Conservation (phyloP, 2,113 vertebrate genomes). For the Serilophus lunatus region DNA sequence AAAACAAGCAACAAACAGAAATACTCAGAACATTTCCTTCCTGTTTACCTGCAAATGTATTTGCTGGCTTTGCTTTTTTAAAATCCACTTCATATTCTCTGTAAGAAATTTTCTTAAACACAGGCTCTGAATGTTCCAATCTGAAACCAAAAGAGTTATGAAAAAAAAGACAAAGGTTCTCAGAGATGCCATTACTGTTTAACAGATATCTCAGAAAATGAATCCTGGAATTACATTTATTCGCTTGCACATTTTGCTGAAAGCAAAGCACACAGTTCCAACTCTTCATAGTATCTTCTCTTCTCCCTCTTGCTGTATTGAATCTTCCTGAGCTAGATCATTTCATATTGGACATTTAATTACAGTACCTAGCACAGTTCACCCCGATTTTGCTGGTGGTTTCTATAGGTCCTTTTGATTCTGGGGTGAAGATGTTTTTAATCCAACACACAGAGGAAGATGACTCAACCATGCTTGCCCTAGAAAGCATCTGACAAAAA, state of each 20-base stretch:
- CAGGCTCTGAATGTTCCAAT: slow-evolving; percentile 45
- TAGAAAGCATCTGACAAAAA: neutral
- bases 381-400: neutral
- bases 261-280: neutral
- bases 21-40: neutral
- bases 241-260: neutral
- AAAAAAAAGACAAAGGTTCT: neutral
- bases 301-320: neutral
- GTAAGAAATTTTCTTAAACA: slow-evolving; percentile 90
- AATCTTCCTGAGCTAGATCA: neutral
- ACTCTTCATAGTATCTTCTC: neutral
- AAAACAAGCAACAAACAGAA: neutral
- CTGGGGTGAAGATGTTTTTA: neutral
- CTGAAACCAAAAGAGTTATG: slow-evolving; percentile 36
- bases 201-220: neutral
- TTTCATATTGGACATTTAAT: neutral
- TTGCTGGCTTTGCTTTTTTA: slow-evolving; percentile 77
- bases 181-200: neutral
- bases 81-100: slow-evolving; percentile 90
- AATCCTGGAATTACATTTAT: neutral
- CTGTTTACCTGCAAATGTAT: slow-evolving; percentile 82
- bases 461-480: neutral
- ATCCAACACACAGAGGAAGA: neutral
- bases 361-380: neutral
- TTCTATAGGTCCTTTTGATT: neutral